Base-by-base conservation (phyloP, 1,140 invertebrate genomes). In the Sycobia sp. region DNA sequence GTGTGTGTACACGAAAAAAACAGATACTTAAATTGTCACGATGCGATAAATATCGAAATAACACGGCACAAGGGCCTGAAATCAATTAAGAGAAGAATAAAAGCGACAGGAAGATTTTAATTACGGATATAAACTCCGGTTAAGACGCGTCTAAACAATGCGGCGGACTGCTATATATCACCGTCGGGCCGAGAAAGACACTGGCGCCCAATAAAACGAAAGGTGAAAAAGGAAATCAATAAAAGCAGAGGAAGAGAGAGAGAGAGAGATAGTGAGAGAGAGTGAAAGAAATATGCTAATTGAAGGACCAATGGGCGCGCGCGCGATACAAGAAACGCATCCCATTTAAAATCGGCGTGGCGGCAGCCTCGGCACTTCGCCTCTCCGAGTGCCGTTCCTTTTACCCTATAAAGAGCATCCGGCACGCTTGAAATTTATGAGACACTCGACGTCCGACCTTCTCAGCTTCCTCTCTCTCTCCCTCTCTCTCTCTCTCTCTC, bases 381-480 rank as follows among this genome's bases (percentile, higher is more conserved):
- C 51, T 49, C 58, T 58, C 62, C 53, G 50, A 43, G 59, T 58
- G 64, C 9, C 23, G 20, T n/a, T 20, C 20, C 36, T 16, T 14
- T 14, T 50, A 50, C 56, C 50, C 49, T 29, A 32, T 39, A 54
- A 58, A 65, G 47, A 51, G 39, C 63, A 60, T 60, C 57, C 62
- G 62, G 50, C 50, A 47, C 50, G 57, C 47, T 60, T 27, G 49
- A 59, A 65, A 65, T 65, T 65, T 65, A 65, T 65, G 63, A 60
- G 63, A 60, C 57, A 65, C 63, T 70, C 69, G 63, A 70, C 62
- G 55, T 67, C 32, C 56, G 39, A 67, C 62, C 71, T 72, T 57
- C 58, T 66, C 57, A 46, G 39, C 59, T 39, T 60, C 29, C 49
- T 41, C 44, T 34, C 67, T 10, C 23, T 65, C 41, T 54, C 38